Evolutionary conservation across 2,113 vertebrate genomes (phyloP).

Genomic region (Alectura lathami): DNA sequence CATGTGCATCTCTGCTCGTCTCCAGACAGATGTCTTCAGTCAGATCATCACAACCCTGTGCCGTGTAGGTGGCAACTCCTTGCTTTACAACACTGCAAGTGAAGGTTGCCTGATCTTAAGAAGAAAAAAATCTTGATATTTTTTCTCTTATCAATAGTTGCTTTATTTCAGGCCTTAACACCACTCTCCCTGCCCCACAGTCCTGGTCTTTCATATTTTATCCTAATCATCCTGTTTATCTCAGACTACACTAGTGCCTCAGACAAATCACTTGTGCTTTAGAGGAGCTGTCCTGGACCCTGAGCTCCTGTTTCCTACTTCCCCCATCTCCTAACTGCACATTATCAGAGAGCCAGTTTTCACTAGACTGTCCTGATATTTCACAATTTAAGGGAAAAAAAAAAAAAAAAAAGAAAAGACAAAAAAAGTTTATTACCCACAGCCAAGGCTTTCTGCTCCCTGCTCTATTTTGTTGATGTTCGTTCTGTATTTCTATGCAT

Average conservation of each 20-base stretch:
- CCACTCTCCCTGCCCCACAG: no score
- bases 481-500: conserved; percentile 43
- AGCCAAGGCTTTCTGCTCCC: neutral
- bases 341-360: neutral
- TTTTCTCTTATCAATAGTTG: neutral
- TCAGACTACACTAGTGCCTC: neutral
- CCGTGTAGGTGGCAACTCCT: conserved; percentile 25
- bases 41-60: conserved; percentile 9
- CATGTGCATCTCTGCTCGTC: neutral
- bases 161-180: neutral
- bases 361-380: neutral
- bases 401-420: neutral
- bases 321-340: neutral
- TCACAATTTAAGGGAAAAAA: no score
- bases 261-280: neutral
- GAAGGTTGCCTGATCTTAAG: neutral
- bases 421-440: neutral
- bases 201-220: neutral
- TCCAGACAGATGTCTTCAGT: neutral
- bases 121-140: neutral
- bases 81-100: neutral
- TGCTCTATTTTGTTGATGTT: conserved; percentile 24
- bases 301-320: neutral
- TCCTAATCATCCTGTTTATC: neutral
- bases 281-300: neutral